These are phyloP conservation scores for Smittia aterrima DNA, from an alignment of 2,888 invertebrate species.

Conservation along the genomic window DNA sequence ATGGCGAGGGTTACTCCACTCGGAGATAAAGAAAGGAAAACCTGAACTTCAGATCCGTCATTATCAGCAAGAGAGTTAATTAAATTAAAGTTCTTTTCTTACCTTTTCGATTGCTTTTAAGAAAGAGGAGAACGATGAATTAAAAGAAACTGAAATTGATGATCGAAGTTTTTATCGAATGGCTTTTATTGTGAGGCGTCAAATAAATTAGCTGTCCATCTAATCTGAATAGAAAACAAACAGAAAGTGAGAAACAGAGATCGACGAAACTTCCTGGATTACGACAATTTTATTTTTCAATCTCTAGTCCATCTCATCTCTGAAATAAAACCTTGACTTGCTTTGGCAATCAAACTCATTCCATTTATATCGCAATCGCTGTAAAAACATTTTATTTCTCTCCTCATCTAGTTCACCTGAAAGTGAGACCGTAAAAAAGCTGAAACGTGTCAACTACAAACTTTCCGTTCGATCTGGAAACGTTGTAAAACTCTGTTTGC, in stretches of 20 bases:
- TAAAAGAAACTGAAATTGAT: background rate
- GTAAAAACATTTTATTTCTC: background rate
- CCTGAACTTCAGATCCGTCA: background rate
- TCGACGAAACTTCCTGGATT: no score
- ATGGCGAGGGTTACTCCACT: constrained; percentile 10
- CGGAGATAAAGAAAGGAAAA: constrained; percentile 20
- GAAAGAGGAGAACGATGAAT: background rate
- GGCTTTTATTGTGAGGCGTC: constrained; percentile 26
- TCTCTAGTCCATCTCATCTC: no score
- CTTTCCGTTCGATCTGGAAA: background rate
- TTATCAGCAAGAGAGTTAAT: constrained; percentile 32
- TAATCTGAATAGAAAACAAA: constrained; percentile 1
- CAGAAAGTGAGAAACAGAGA: background rate
- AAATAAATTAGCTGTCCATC: constrained; percentile 23
- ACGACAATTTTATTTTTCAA: no score
- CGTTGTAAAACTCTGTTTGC: constrained; percentile 10
- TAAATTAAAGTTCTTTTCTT: constrained; percentile 35
- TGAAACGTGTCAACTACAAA: constrained; percentile 28
- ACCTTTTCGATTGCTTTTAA: constrained; percentile 2
- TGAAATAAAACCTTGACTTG: no score
- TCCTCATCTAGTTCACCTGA: background rate
- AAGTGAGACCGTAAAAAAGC: background rate
- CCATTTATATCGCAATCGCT: background rate
- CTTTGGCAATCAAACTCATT: no score
- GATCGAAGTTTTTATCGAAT: background rate